A percentile compares a stretch with the other conserved stretches of the same genome.
phyloP scores from a whole-genome alignment of 1,140 invertebrate genomes.

The Lamellibrachia luymesi region DNA sequence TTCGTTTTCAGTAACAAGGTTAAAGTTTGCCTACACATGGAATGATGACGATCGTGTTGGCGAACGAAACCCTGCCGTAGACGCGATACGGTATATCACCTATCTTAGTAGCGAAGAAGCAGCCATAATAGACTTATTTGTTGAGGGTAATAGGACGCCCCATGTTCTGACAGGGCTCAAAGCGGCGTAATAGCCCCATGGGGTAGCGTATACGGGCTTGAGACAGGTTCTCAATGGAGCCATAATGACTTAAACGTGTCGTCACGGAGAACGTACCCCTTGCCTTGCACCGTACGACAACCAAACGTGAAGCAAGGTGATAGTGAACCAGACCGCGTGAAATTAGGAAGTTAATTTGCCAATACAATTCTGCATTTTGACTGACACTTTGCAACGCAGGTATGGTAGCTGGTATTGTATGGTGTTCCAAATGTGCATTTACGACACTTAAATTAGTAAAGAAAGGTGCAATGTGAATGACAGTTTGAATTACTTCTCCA shows the following conservation, averaged over 20 bases:
- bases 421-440: background rate
- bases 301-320: background rate
- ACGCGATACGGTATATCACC: background rate
- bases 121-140: background rate
- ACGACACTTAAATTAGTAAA: background rate
- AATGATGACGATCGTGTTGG: too few relatives aligned
- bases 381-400: background rate
- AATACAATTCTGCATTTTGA: background rate
- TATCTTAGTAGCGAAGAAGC: background rate
- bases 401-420: background rate
- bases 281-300: background rate
- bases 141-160: background rate
- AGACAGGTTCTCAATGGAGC: background rate
- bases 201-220: background rate
- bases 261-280: background rate
- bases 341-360: background rate
- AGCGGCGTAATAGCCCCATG: background rate
- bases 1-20: too few relatives aligned
- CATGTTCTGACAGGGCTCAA: background rate
- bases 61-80: too few relatives aligned
- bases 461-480: background rate
- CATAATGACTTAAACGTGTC: background rate
- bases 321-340: background rate
- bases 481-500: background rate
- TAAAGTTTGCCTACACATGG: too few relatives aligned